These are phyloP conservation scores for Drosophila parthenogenetica DNA, from an alignment of 2,888 invertebrate genomes.

Conservation along the genomic window DNA sequence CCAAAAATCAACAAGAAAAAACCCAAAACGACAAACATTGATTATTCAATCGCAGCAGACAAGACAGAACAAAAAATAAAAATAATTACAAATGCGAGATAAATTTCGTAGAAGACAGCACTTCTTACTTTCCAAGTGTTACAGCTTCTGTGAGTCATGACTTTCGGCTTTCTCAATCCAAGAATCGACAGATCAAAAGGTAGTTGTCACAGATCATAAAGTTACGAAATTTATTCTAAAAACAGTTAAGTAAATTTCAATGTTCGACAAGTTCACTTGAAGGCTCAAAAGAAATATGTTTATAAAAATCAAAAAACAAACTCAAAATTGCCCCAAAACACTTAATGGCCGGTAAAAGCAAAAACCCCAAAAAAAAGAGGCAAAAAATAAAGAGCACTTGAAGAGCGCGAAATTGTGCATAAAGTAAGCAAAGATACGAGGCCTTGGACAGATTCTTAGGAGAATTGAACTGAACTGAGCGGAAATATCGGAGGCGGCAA, in stretches of 20 bases:
- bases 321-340: slow-evolving; percentile 29
- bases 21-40: background rate
- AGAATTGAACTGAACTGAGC: slow-evolving; percentile 27
- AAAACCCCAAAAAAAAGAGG: background rate
- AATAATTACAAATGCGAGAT: slow-evolving; percentile 46
- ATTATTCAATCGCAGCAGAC: background rate
- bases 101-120: slow-evolving; percentile 63
- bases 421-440: slow-evolving; percentile 22
- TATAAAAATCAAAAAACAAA: slow-evolving; percentile 6
- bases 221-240: slow-evolving; percentile 58
- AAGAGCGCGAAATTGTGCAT: slow-evolving; percentile 47
- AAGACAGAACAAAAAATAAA: slow-evolving; percentile 2
- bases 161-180: slow-evolving; percentile 48
- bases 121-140: slow-evolving; percentile 37
- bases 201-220: slow-evolving; percentile 31
- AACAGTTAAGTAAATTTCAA: slow-evolving; percentile 75
- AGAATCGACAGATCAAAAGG: slow-evolving; percentile 44
- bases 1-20: background rate
- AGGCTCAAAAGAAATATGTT: slow-evolving; percentile 30
- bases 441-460: slow-evolving; percentile 44
- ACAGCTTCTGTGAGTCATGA: slow-evolving; percentile 63
- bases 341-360: slow-evolving; percentile 11
- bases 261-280: slow-evolving; percentile 62
- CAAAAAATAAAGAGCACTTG: slow-evolving; percentile 46
- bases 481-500: slow-evolving; percentile 18